Evolutionary conservation across 2,888 invertebrate species (phyloP).

Genomic region (Lottia scabra): DNA sequence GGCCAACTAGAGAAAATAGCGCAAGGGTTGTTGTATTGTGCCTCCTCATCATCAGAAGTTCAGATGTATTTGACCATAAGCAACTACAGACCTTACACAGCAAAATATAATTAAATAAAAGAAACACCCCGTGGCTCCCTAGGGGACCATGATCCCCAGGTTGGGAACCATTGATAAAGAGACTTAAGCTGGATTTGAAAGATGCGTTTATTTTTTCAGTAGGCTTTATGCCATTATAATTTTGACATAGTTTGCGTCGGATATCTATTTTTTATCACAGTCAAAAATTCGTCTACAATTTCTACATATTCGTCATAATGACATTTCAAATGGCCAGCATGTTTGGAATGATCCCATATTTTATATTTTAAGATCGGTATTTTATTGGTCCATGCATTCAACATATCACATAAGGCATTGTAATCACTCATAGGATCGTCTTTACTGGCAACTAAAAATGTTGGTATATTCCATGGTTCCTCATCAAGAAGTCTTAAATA

Average conservation of each 20-base stretch:
- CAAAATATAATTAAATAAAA: too few relatives aligned
- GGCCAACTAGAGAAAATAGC: too few relatives aligned
- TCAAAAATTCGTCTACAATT: neutral
- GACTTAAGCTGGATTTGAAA: too few relatives aligned
- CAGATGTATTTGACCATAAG: too few relatives aligned
- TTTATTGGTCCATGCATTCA: neutral
- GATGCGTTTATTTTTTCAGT: neutral
- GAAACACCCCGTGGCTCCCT: too few relatives aligned
- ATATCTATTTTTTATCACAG: neutral
- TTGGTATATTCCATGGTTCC: neutral
- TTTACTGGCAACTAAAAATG: neutral
- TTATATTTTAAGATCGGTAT: neutral
- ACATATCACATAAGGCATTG: neutral
- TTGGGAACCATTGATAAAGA: too few relatives aligned
- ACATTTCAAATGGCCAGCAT: slow-evolving; percentile 1
- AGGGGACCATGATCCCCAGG: too few relatives aligned
- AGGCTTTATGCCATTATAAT: neutral
- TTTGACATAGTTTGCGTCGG: neutral
- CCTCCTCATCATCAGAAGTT: too few relatives aligned
- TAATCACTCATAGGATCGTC: slow-evolving; percentile 13
- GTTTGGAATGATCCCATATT: slow-evolving; percentile 9
- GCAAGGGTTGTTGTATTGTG: too few relatives aligned
- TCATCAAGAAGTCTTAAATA: neutral
- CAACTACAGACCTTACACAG: too few relatives aligned
- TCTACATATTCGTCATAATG: slow-evolving; percentile 6